Evolutionary conservation across 2,113 vertebrate genomes (phyloP), one percentile per base, ranked within the genome.

Genomic region (Ondatra zibethicus): DNA sequence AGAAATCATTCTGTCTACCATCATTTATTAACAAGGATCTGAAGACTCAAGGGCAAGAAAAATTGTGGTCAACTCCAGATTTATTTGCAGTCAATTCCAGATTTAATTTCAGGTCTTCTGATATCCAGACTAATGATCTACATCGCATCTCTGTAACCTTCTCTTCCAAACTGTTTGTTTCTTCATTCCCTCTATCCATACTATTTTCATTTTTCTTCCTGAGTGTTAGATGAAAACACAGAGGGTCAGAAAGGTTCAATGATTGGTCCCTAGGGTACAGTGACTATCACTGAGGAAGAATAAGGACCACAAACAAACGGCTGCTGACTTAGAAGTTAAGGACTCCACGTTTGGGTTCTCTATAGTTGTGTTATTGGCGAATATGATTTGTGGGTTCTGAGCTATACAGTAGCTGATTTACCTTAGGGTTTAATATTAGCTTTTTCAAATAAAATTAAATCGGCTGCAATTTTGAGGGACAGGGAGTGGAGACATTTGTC

Each of bases 391-490:
- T 75, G 95, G 85, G 52, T 72, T 90, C 87, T 81, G 45, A 31
- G 21, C 2, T 84, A 58, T n/a, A 31, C 10, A 33, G 39, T 52
- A 76, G 78, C 14, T 93, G 72, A 95, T 76, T 75, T 94, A 88
- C 29, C n/a, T 86, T 50, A 17, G 10, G 86, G 45, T 89, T 97
- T 90, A 80, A 21, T 66, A 94, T 91, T 80, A 92, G 7, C 7
- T 91, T 94, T 94, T 93, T 66, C n/a, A 93, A 93, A 91, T 66
- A 82, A 91, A 92, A 95, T 65, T 45, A 3, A 25, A 87, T 95
- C 88, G 87, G 70, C 42, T 87, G 36, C 47, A 86, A 85, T 96
- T 94, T 94, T 75, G 13, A 91, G 63, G 39, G 29, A 6, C 82
- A 85, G 65, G 63, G 33, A 95, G 75, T 47, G 52, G 23, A 94